Percentiles rank a stretch among this genome's conserved stretches.
Evolutionary conservation across 2,113 vertebrate species (phyloP).

Genomic region (Megaleporinus macrocephalus): DNA sequence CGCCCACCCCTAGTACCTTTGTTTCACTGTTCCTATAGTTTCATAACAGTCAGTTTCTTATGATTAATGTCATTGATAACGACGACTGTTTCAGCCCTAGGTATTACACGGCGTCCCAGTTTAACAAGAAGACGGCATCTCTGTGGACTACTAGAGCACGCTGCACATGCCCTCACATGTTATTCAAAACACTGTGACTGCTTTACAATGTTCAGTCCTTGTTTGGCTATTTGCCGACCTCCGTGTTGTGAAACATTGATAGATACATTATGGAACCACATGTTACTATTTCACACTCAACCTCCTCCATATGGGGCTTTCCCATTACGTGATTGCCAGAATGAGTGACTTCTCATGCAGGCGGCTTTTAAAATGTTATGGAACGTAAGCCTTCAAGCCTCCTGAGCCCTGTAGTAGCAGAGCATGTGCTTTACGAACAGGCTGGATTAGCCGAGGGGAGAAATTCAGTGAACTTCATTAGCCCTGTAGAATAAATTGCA

Average conservation of each 20-base stretch:
- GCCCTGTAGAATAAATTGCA: constrained; percentile 18
- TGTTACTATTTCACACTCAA: constrained; percentile 57
- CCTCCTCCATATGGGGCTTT: neutral
- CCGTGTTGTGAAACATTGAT: constrained; percentile 17
- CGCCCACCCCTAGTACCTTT: too few species aligned
- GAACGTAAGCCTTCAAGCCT: neutral
- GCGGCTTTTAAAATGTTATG: constrained; percentile 28
- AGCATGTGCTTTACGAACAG: neutral
- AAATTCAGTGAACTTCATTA: constrained; percentile 41
- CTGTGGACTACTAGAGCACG: neutral
- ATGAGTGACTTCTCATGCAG: constrained; percentile 29
- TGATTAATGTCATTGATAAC: too few species aligned
- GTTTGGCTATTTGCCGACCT: neutral
- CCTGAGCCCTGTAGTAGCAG: neutral
- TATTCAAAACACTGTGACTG: neutral
- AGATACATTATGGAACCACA: constrained; percentile 44
- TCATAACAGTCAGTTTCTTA: too few species aligned
- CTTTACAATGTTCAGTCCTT: neutral
- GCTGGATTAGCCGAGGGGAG: constrained; percentile 23
- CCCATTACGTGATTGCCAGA: constrained; percentile 10
- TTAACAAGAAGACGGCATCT: neutral
- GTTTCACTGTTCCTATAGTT: too few species aligned
- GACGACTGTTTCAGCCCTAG: too few species aligned
- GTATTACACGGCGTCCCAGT: neutral
- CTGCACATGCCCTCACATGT: neutral